Evolutionary conservation across 2,888 invertebrate genomes (phyloP).

Genomic region (Thyatira batis): DNA sequence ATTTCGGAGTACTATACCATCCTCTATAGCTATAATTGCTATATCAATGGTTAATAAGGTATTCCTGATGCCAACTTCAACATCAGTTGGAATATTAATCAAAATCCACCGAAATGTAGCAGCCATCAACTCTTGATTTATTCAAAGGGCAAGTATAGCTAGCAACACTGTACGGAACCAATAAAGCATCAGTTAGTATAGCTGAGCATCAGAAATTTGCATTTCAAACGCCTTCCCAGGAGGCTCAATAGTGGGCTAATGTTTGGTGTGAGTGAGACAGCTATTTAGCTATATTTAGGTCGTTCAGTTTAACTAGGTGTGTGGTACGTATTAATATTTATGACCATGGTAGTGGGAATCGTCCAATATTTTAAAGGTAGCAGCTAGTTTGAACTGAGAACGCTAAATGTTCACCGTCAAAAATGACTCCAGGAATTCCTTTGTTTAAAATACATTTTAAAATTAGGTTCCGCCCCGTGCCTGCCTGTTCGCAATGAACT

Average conservation of each 20-base stretch:
- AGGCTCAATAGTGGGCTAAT: slow-evolving; percentile 45
- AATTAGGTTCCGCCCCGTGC: no score
- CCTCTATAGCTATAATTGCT: neutral
- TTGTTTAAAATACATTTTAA: no score
- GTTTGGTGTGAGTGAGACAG: slow-evolving; percentile 47
- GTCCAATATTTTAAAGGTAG: no score
- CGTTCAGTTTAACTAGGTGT: slow-evolving; percentile 36
- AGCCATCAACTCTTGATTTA: slow-evolving; percentile 24
- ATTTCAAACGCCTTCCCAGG: slow-evolving; percentile 62
- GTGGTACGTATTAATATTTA: slow-evolving; percentile 11
- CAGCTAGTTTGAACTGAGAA: no score
- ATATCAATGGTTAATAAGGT: neutral
- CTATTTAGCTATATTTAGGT: slow-evolving; percentile 59
- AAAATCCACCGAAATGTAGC: slow-evolving; percentile 1
- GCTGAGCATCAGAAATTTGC: slow-evolving; percentile 68
- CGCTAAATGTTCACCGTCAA: no score
- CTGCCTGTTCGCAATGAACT: no score
- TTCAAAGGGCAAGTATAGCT: neutral
- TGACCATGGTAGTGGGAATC: slow-evolving; percentile 5
- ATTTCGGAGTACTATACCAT: neutral
- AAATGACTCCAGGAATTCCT: no score
- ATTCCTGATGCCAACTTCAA: neutral
- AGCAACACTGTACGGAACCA: slow-evolving; percentile 45
- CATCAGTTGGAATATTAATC: neutral
- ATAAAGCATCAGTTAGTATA: slow-evolving; percentile 71